Percentiles rank a stretch among this genome's conserved stretches.
phyloP scores from a whole-genome alignment of 2,888 invertebrate genomes.

The Trachelus tabidus region DNA sequence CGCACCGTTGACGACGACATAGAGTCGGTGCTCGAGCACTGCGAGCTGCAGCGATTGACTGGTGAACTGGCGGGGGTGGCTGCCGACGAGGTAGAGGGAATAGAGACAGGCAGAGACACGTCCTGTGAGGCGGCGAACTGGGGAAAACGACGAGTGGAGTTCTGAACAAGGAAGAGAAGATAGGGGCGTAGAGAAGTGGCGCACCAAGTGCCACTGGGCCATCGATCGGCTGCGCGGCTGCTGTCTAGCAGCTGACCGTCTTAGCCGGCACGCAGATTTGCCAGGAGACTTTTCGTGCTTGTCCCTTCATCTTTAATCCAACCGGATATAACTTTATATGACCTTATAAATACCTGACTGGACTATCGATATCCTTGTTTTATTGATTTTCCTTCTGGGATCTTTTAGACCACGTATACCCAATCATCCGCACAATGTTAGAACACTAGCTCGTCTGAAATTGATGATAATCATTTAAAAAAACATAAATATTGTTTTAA shows the following conservation, averaged over 20 bases:
- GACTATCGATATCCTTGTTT: not conserved
- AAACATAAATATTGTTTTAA: not conserved
- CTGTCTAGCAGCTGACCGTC: conserved; percentile 48
- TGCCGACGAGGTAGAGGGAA: not conserved
- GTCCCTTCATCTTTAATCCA: not conserved
- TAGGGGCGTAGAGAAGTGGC: conserved; percentile 19
- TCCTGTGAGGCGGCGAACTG: not conserved
- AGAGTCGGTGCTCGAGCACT: not conserved
- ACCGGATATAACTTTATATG: not conserved
- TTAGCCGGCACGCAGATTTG: not conserved
- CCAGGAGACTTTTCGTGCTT: not conserved
- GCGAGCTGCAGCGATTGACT: not conserved
- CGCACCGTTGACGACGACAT: not conserved
- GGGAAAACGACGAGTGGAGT: conserved; percentile 6
- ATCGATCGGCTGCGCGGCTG: conserved; percentile 58
- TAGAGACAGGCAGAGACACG: conserved; percentile 5
- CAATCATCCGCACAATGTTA: not conserved
- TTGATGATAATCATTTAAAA: not conserved
- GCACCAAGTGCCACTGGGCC: conserved; percentile 51
- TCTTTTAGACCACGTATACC: not conserved
- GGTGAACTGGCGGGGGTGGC: not conserved
- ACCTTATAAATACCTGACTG: not conserved
- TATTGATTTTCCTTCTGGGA: not conserved
- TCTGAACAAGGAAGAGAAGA: conserved; percentile 8
- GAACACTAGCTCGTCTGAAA: not conserved